Percentiles rank a stretch among this genome's conserved stretches.
phyloP scores from a whole-genome alignment of 2,113 vertebrate genomes.

The Gadus chalcogrammus region DNA sequence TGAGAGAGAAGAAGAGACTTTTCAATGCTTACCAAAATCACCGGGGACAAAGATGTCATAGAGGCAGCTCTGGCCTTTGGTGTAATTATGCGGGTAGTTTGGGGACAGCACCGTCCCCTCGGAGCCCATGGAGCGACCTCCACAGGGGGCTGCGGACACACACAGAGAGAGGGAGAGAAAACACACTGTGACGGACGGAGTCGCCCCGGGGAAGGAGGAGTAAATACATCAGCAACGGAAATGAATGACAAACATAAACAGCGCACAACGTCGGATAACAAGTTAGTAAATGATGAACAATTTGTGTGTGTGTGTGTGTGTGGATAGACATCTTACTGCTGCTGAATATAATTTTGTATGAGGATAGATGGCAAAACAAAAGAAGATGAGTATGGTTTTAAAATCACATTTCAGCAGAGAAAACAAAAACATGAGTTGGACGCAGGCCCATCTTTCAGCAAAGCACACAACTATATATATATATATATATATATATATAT shows the following conservation, averaged over 20 bases:
- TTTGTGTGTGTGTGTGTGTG: no score
- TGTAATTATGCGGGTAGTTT: conserved; percentile 97
- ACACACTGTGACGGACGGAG: conserved; percentile 3
- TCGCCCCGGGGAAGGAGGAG: conserved; percentile 24
- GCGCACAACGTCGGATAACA: not conserved
- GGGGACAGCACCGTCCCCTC: conserved; percentile 96
- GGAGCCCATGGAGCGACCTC: conserved; percentile 90
- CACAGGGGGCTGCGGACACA: conserved; percentile 84
- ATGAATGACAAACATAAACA: not conserved
- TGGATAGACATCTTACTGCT: conserved; percentile 33
- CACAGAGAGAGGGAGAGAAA: conserved; percentile 40
- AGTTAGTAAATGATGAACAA: no score
- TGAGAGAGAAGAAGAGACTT: no score
- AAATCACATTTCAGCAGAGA: no score
- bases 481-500: no score
- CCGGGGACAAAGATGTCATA: conserved; percentile 94
- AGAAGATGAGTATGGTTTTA: conserved; percentile 1
- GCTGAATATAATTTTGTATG: conserved; percentile 30
- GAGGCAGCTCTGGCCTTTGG: conserved; percentile 87
- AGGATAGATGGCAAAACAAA: not conserved
- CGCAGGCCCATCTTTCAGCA: conserved; percentile 36
- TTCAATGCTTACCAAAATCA: conserved; percentile 89
- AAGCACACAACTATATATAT: conserved; percentile 19
- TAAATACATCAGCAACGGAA: conserved; percentile 34
- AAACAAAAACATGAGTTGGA: not conserved